These are phyloP conservation scores for Muscicapa adusta DNA, from an alignment of 2,113 vertebrate species.

Conservation along the genomic window DNA sequence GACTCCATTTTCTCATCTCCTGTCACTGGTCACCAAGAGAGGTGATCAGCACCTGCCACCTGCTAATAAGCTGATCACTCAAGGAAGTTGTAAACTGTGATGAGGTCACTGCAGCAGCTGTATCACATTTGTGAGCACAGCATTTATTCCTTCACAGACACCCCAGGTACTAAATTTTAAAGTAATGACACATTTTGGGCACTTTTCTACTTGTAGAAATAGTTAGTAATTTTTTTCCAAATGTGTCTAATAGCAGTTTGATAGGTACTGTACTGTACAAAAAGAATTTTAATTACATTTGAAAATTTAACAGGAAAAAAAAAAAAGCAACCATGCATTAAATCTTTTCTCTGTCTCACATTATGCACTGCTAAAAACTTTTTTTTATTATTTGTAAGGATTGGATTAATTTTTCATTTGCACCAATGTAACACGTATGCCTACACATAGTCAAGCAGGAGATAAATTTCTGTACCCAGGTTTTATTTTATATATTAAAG, in stretches of 20 bases:
- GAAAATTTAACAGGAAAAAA: neutral
- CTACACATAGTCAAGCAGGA: neutral
- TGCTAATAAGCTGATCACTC: rapidly evolving
- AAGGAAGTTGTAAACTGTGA: neutral
- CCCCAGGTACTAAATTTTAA: neutral
- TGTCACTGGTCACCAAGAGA: neutral
- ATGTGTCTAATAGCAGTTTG: neutral
- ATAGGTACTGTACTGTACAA: neutral
- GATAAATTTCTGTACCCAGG: neutral
- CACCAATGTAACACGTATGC: neutral
- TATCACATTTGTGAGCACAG: neutral
- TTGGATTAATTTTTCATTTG: neutral
- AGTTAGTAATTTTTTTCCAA: neutral
- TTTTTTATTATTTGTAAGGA: neutral
- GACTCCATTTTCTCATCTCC: neutral
- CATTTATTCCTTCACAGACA: neutral
- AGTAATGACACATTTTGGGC: neutral
- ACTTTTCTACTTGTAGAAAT: neutral
- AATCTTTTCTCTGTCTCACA: neutral
- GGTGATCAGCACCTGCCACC: no score
- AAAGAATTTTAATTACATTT: neutral
- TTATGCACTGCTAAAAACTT: neutral
- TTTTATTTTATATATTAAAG: neutral
- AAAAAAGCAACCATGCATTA: neutral
- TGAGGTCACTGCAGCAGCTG: neutral